phyloP scores from a whole-genome alignment of 2,797 vertebrate species.

The Thaleichthys pacificus region DNA sequence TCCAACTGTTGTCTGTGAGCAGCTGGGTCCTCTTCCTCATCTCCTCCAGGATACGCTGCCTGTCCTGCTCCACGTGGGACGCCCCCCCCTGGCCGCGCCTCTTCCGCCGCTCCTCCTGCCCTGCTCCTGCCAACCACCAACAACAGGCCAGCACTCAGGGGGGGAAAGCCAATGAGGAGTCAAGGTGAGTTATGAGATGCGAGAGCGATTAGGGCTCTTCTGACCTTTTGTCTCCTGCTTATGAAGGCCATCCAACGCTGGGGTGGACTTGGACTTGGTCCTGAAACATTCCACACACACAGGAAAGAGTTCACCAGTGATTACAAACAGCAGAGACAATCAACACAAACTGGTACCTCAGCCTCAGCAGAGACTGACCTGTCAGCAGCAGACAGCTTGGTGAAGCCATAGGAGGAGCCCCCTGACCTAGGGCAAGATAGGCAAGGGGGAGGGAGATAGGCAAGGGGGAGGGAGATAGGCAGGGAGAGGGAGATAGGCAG shows the following conservation, averaged over 20 bases:
- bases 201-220: background rate
- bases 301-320: no score
- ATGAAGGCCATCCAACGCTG: slow-evolving; percentile 72
- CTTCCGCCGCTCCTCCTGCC: slow-evolving; percentile 53
- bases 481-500: background rate
- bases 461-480: slow-evolving; percentile 8
- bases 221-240: slow-evolving; percentile 76
- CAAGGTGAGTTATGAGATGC: background rate
- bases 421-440: slow-evolving; percentile 63
- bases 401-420: slow-evolving; percentile 66
- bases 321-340: no score
- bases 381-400: slow-evolving; percentile 68
- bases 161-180: background rate
- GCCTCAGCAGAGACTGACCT: slow-evolving; percentile 66
- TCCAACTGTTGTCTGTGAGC: slow-evolving; percentile 95
- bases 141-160: background rate
- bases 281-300: slow-evolving; percentile 59
- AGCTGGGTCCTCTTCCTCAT: slow-evolving; percentile 94
- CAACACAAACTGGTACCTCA: no score
- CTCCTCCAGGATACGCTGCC: slow-evolving; percentile 91
- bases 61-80: slow-evolving; percentile 83
- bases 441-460: slow-evolving; percentile 37
- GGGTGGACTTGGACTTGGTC: slow-evolving; percentile 85
- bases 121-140: slow-evolving; percentile 54
- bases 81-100: slow-evolving; percentile 45